Evolutionary conservation across 2,113 vertebrate genomes (phyloP).

Genomic region (Hiodon tergisus): DNA sequence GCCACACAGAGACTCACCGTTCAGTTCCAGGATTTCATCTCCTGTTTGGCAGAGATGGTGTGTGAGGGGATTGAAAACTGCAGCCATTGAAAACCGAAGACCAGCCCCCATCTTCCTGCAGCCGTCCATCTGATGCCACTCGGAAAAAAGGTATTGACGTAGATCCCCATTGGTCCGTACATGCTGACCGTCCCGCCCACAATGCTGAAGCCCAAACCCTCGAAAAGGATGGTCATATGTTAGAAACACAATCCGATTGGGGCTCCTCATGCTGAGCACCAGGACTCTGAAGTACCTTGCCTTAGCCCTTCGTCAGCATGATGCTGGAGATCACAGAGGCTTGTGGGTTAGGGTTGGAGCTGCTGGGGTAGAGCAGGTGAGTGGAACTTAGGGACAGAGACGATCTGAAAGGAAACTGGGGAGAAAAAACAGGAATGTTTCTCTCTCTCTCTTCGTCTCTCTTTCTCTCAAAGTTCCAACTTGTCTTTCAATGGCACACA

Average conservation of each 20-base stretch:
- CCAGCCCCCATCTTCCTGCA: constrained; percentile 75
- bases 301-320: constrained; percentile 89
- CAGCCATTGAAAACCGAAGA: background rate
- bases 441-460: no score
- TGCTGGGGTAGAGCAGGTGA: constrained; percentile 65
- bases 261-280: background rate
- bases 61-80: background rate
- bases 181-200: constrained; percentile 89
- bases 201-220: constrained; percentile 93
- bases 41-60: no score
- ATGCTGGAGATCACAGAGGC: constrained; percentile 87
- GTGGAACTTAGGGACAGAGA: constrained; percentile 79
- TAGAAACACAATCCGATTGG: background rate
- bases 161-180: constrained; percentile 90
- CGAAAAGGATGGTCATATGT: background rate
- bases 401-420: constrained; percentile 39
- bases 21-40: no score
- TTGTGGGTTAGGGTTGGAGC: constrained; percentile 56
- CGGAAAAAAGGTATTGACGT: constrained; percentile 88
- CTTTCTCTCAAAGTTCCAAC: no score
- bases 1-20: no score
- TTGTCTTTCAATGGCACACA: no score
- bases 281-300: constrained; percentile 68
- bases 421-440: no score
- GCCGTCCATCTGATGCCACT: constrained; percentile 82